phyloP scores from a whole-genome alignment of 2,797 vertebrate species.

The Hydrophis major region DNA sequence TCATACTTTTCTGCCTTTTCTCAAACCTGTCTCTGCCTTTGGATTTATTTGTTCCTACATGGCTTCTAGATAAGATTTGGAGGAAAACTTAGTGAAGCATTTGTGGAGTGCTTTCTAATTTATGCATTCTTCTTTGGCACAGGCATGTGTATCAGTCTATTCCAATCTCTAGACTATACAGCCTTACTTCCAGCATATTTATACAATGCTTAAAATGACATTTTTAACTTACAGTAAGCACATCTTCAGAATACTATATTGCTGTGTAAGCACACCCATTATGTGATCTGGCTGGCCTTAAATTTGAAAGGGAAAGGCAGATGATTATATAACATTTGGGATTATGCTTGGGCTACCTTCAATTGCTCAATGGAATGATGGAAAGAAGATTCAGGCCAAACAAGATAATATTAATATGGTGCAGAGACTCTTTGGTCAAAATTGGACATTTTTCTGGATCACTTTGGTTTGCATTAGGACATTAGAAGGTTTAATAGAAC shows the following conservation, averaged over 20 bases:
- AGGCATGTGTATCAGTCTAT: not conserved
- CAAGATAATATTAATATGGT: conserved; percentile 32
- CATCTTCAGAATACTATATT: conserved; percentile 25
- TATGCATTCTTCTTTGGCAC: not conserved
- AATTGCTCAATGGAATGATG: conserved; percentile 26
- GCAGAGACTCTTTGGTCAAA: conserved; percentile 45
- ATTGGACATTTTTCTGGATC: conserved; percentile 34
- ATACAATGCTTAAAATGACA: not conserved
- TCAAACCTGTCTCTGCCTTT: not conserved
- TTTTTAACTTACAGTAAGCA: conserved; percentile 1
- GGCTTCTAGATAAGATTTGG: not conserved
- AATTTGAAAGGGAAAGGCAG: conserved; percentile 28
- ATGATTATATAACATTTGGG: conserved; percentile 33
- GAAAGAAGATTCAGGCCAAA: not conserved
- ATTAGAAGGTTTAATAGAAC: conserved; percentile 23
- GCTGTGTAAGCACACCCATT: conserved; percentile 4
- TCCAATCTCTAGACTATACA: not conserved
- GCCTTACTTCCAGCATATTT: not conserved
- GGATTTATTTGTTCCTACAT: not conserved
- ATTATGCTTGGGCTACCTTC: conserved; percentile 25
- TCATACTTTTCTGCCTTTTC: not conserved
- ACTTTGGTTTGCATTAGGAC: not conserved
- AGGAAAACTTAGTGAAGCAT: not conserved
- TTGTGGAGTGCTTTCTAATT: not conserved
- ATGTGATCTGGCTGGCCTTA: not conserved